These are phyloP conservation scores for Taenaris catops DNA, from an alignment of 2,888 invertebrate species.

Conservation along the genomic window DNA sequence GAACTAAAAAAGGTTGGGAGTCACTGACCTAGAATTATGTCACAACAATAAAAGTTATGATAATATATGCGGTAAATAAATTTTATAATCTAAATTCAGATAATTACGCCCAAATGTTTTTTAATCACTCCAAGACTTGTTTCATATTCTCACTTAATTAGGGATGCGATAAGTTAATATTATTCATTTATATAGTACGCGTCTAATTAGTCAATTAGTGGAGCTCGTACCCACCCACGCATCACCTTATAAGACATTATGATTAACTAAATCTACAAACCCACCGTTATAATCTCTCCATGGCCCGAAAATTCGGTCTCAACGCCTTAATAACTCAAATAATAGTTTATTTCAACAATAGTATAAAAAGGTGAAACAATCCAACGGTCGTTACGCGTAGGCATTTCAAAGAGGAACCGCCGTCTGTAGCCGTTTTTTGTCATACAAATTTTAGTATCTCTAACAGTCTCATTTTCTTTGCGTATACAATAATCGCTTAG, in stretches of 20 bases:
- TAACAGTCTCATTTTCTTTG: slow-evolving; percentile 46
- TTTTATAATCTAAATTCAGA: background rate
- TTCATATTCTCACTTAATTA: background rate
- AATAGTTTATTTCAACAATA: slow-evolving; percentile 22
- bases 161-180: slow-evolving; percentile 2
- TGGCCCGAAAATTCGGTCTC: slow-evolving; percentile 1
- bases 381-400: slow-evolving; percentile 48
- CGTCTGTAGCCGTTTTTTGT: slow-evolving; percentile 40
- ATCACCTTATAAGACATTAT: background rate
- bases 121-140: slow-evolving; percentile 2
- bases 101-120: background rate
- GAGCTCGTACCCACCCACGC: background rate
- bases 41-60: too few relatives aligned
- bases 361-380: slow-evolving; percentile 37
- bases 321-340: slow-evolving; percentile 11
- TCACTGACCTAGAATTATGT: too few relatives aligned
- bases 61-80: too few relatives aligned
- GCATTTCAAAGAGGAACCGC: slow-evolving; percentile 49
- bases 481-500: slow-evolving; percentile 36
- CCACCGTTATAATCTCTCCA: slow-evolving; percentile 2
- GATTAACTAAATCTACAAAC: background rate
- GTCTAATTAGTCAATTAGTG: slow-evolving; percentile 8
- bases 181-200: slow-evolving; percentile 1
- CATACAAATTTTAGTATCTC: slow-evolving; percentile 40
- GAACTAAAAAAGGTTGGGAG: too few relatives aligned